These are phyloP conservation scores for Nysson spinosus DNA, from an alignment of 2,888 invertebrate genomes.

Conservation along the genomic window DNA sequence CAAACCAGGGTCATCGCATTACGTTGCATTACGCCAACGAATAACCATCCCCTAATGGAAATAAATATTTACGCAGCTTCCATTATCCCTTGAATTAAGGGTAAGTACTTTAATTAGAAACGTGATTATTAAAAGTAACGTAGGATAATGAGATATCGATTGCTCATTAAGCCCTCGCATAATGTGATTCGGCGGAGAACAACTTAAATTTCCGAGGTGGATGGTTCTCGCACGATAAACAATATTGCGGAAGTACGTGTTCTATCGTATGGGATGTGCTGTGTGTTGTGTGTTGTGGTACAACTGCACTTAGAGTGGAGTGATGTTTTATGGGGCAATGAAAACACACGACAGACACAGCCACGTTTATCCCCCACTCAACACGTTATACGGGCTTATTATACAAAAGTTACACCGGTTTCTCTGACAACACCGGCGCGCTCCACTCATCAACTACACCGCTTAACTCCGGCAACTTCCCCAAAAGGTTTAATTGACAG, in stretches of 20 bases:
- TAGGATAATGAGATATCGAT: too few relatives aligned
- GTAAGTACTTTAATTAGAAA: too few relatives aligned
- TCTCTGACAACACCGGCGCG: slow-evolving; percentile 4
- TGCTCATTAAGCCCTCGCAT: too few relatives aligned
- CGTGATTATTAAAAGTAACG: too few relatives aligned
- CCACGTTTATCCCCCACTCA: slow-evolving; percentile 11
- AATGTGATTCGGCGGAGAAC: too few relatives aligned
- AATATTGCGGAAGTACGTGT: slow-evolving; percentile 13
- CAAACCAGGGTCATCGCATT: too few relatives aligned
- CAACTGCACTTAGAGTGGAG: slow-evolving; percentile 27
- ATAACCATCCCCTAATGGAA: too few relatives aligned
- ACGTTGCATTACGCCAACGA: too few relatives aligned
- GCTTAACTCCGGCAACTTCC: neutral
- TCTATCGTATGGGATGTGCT: slow-evolving; percentile 18
- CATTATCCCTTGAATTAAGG: too few relatives aligned
- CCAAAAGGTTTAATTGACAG: slow-evolving; percentile 23
- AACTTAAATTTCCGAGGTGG: too few relatives aligned
- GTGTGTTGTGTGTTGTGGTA: slow-evolving; percentile 31
- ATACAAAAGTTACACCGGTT: slow-evolving; percentile 24
- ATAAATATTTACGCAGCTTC: too few relatives aligned
- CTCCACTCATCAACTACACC: slow-evolving; percentile 1
- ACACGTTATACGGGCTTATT: slow-evolving; percentile 38
- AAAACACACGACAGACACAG: slow-evolving; percentile 28
- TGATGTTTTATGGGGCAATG: slow-evolving; percentile 49
- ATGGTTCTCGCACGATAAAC: too few relatives aligned